These are phyloP conservation scores for Gallinago nigripennis DNA, from an alignment of 2,797 vertebrate genomes.

Conservation along the genomic window DNA sequence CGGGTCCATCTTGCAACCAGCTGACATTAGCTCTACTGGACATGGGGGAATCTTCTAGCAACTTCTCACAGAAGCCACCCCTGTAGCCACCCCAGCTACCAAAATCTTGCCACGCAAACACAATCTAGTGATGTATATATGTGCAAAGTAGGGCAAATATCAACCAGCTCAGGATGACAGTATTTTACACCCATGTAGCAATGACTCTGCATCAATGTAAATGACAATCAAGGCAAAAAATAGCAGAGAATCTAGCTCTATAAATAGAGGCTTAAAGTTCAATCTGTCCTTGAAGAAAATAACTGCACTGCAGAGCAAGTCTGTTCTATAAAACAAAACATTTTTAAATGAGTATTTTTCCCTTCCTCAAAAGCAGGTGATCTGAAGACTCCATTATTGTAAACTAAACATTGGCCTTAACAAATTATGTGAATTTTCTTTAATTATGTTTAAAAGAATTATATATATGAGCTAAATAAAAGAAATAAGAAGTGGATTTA, in stretches of 20 bases:
- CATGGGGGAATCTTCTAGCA: not conserved
- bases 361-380: not conserved
- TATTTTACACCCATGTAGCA: not conserved
- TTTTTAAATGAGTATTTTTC: not conserved
- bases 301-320: not conserved
- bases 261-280: slow-evolving; percentile 20
- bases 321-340: not conserved
- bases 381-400: not conserved
- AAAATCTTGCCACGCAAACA: not conserved
- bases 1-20: not conserved
- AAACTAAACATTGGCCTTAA: not conserved
- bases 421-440: not conserved
- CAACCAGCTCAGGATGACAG: not conserved
- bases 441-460: not conserved
- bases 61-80: not conserved
- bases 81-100: not conserved
- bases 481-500: not conserved
- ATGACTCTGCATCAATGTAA: not conserved
- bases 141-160: not conserved
- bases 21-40: not conserved
- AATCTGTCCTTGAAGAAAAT: not conserved
- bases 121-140: not conserved
- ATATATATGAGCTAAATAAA: not conserved
- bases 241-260: not conserved
- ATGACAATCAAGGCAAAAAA: not conserved